These are phyloP conservation scores for Chymomyza caudatula DNA, from an alignment of 2,888 invertebrate species.

Conservation along the genomic window DNA sequence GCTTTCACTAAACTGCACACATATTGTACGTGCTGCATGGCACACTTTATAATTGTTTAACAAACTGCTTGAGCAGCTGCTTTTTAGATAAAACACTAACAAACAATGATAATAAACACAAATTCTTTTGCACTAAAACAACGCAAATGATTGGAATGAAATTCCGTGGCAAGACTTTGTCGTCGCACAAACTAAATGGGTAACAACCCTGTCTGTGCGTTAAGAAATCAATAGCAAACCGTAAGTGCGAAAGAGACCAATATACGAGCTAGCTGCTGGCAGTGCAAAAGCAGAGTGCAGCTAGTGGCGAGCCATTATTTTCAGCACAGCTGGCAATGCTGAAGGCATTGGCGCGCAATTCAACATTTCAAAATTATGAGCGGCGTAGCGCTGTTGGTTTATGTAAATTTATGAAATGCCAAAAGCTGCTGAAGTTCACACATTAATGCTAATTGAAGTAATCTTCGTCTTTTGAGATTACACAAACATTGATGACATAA, in stretches of 20 bases:
- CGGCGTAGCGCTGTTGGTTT: not conserved
- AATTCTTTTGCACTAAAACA: conserved; percentile 58
- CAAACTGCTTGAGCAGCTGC: not conserved
- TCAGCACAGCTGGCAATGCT: conserved; percentile 25
- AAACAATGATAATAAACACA: conserved; percentile 2
- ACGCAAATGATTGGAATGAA: conserved; percentile 41
- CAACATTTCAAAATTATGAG: conserved; percentile 9
- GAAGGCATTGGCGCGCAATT: not conserved
- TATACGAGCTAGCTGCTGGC: not conserved
- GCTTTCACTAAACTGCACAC: conserved; percentile 36
- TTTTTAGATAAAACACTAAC: not conserved
- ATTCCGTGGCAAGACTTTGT: conserved; percentile 53
- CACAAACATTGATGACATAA: conserved; percentile 34
- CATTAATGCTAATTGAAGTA: conserved; percentile 53
- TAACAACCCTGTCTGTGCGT: not conserved
- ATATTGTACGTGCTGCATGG: conserved; percentile 33
- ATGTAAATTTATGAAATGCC: conserved; percentile 11
- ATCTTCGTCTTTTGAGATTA: conserved; percentile 53
- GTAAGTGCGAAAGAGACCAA: not conserved
- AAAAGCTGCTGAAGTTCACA: conserved; percentile 35
- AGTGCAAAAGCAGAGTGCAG: not conserved
- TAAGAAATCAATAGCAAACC: not conserved
- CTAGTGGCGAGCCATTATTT: not conserved
- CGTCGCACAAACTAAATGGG: conserved; percentile 23
- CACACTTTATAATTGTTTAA: conserved; percentile 24